Evolutionary conservation across 2,888 invertebrate genomes (phyloP), one percentile per base, ranked within the genome.

Genomic region (Tolmerus cingulatus): DNA sequence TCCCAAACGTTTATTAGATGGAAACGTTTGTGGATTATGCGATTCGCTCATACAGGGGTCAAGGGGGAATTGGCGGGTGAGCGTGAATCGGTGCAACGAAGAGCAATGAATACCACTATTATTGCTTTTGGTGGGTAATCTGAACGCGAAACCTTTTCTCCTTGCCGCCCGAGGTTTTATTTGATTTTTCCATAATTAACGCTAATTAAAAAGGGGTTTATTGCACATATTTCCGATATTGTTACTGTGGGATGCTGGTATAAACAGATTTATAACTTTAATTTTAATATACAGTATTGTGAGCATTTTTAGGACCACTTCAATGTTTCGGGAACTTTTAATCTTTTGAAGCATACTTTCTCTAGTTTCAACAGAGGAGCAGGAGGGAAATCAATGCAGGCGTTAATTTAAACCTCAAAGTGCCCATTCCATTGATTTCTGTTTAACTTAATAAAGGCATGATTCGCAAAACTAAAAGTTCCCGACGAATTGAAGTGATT

Each of bases 1-100:
- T 74, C 66, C 74, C 43, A 84, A 84, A 79, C 84, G 84, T 84
- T 57, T 74, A 84, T 84, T 74, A 84, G 84, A 66, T 74, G 30
- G 74, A 66, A 66, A 74, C 84, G 37, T 19, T 66, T 30, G 66
- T 66, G 51, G 81, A 81, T 81, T 81, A 81, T 55, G 30, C n/a
- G 34, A 81, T 81, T 81, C 46, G 30, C 23, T 55, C 27, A 19
- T 27, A 40, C 16, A 7, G 16, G 51, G 51, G 19, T 34, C 34
- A 76, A 27, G 30, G 23, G 46, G 37, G 51, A 27, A 27, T 12
- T 34, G 34, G 23, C 51, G 81, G 46, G 51, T 34, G 30, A 16
- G 76, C 19, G 34, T 19, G 27, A n/a, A 40, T 40, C 76, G 12
- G 51, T 23, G 79, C 66, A 66, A 40, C 23, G 79, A 40, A 40